Percentiles rank a stretch among this genome's conserved stretches.
phyloP scores from a whole-genome alignment of 2,888 invertebrate genomes.

The Drosophila ezoana region DNA sequence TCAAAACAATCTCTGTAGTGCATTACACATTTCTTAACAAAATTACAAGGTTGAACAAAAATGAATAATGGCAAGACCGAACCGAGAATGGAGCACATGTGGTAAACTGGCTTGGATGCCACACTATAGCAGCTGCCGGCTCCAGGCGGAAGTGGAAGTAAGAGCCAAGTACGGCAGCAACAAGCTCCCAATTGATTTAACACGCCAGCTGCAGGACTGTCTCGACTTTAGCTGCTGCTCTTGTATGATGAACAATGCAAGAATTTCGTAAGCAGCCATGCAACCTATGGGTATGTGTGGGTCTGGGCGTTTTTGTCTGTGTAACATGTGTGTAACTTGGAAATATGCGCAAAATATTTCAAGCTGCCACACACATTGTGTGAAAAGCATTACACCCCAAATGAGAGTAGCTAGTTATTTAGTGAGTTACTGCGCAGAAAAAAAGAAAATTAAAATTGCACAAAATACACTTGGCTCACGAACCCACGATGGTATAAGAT shows the following conservation, averaged over 20 bases:
- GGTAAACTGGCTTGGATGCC: conserved; percentile 43
- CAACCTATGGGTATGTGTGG: conserved; percentile 14
- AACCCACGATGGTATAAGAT: no score
- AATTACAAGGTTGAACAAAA: conserved; percentile 9
- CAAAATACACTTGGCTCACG: not conserved
- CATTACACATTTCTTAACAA: conserved; percentile 4
- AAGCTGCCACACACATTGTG: conserved; percentile 54
- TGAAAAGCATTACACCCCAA: conserved; percentile 33
- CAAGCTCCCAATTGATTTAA: conserved; percentile 81
- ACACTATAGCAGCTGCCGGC: conserved; percentile 23
- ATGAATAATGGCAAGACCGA: conserved; percentile 64
- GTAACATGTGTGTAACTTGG: conserved; percentile 64
- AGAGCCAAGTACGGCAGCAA: conserved; percentile 71
- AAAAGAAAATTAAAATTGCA: conserved; percentile 12
- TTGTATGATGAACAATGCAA: conserved; percentile 51
- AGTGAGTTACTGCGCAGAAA: conserved; percentile 3
- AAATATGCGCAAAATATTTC: conserved; percentile 65
- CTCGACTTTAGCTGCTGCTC: conserved; percentile 25
- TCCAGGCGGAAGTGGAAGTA: conserved; percentile 58
- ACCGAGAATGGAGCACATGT: conserved; percentile 59
- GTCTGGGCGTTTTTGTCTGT: conserved; percentile 30
- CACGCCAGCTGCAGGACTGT: conserved; percentile 54
- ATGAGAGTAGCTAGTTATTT: conserved; percentile 2
- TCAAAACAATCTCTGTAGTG: not conserved
- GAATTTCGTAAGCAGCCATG: conserved; percentile 28